Conservation (phyloP, 2,113 vertebrate species). For the Trachemys scripta region DNA sequence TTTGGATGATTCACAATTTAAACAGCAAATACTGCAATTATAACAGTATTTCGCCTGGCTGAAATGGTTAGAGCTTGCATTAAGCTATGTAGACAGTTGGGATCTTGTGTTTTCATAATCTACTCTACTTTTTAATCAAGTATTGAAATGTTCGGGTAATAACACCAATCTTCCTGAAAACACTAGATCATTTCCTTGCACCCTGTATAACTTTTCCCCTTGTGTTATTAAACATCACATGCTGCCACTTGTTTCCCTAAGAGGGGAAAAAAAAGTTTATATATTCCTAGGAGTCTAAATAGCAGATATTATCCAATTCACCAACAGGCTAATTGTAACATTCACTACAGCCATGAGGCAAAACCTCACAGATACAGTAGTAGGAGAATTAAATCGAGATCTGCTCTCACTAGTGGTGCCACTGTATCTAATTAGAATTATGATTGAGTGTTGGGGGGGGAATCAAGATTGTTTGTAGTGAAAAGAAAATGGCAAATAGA, state of each 20-base stretch:
- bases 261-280: neutral
- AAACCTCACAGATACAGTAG: neutral
- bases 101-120: neutral
- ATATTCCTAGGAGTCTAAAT: neutral
- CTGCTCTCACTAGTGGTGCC: conserved; percentile 1
- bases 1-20: conserved; percentile 23
- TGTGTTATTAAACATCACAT: neutral
- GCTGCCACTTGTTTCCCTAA: neutral
- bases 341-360: neutral
- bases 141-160: neutral
- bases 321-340: neutral
- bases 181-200: neutral
- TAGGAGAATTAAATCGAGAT: neutral
- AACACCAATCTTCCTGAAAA: neutral
- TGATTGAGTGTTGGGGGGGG: neutral
- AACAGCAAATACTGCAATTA: conserved; percentile 8
- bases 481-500: neutral
- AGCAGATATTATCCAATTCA: neutral
- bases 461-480: neutral
- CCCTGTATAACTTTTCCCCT: neutral
- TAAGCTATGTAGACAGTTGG: neutral
- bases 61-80: neutral
- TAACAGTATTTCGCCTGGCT: conserved; percentile 18
- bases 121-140: neutral
- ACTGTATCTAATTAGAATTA: neutral